These are phyloP conservation scores for Ornithoptera alexandrae DNA, from an alignment of 2,888 invertebrate species.

Conservation along the genomic window DNA sequence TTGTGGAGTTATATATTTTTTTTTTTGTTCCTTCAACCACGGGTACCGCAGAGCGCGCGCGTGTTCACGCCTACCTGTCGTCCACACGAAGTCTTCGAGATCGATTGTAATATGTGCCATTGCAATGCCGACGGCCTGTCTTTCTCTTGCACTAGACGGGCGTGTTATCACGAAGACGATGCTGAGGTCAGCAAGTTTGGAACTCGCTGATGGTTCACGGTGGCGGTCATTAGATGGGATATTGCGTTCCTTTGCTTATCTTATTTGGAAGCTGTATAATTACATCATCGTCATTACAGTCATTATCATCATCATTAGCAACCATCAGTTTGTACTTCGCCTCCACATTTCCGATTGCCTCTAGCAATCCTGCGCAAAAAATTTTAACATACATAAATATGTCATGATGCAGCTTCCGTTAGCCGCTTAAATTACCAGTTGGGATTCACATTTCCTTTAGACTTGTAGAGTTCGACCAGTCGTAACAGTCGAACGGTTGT, in stretches of 20 bases:
- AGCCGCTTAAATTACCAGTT: too few species aligned
- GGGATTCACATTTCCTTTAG: too few species aligned
- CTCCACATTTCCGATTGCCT: too few species aligned
- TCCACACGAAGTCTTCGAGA: constrained; percentile 74
- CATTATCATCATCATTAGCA: not conserved
- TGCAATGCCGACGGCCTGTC: constrained; percentile 78
- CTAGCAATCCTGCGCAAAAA: too few species aligned
- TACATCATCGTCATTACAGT: not conserved
- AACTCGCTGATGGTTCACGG: constrained; percentile 1
- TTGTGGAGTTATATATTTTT: not conserved
- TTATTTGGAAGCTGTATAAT: not conserved
- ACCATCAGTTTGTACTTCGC: too few species aligned
- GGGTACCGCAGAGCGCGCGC: constrained; percentile 47
- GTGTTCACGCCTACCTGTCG: constrained; percentile 60
- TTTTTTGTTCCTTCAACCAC: not conserved
- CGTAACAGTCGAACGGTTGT: too few species aligned
- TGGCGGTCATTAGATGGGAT: not conserved
- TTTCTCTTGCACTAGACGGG: constrained; percentile 75
- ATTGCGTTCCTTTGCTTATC: too few species aligned
- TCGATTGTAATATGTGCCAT: constrained; percentile 80
- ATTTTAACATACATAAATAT: too few species aligned
- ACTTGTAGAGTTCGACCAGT: too few species aligned
- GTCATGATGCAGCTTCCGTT: too few species aligned
- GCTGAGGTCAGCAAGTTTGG: constrained; percentile 44
- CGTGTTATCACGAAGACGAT: constrained; percentile 58